Evolutionary conservation across 2,113 vertebrate genomes (phyloP), one percentile per base, ranked within the genome.

Genomic region (Pygoscelis adeliae): DNA sequence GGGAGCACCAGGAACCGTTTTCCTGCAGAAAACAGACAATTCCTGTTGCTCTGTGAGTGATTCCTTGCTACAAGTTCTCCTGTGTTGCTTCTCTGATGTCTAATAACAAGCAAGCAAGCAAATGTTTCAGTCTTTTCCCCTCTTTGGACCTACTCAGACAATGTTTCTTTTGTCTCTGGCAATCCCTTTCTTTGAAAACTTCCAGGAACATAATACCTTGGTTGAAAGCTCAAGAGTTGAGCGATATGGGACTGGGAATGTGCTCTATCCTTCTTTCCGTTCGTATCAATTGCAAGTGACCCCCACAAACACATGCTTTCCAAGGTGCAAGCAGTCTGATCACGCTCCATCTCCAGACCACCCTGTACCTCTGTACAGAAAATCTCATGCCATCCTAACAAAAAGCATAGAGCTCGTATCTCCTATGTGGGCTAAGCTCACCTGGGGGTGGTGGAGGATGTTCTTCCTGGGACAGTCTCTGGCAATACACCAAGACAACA

Each of bases 221-320:
- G 20, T 69, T 63, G 38, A 83, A 91, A 26, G 25, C 63, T 88
- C 55, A 76, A 44, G 38, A 42, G 14, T 15, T 53, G 8, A 21
- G 11, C 1, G 1, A 46, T 56, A n/a, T 12, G 7, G 29, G 53
- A 62, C 34, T 29, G 10, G 49, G 22, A 79, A 42, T 0, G 1
- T 42, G 26, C 30, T 40, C n/a, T 32, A 19, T 62, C 14, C 11
- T 53, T 53, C 15, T 26, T 50, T 77, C 29, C 18, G 26, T 53
- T 49, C 8, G 1, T n/a, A 44, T 61, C 53, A 34, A 38, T 34
- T 5, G 1, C 72, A 52, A 47, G 19, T 20, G 11, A 47, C 7
- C 4, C 25, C 42, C 16, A 22, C 21, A 58, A 74, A 52, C 30
- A 72, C 20, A 74, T 3, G 10, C 10, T 58, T 55, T 55, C 19